Base-by-base conservation (phyloP, 1,140 invertebrate species). In the Pomacea maculata region DNA sequence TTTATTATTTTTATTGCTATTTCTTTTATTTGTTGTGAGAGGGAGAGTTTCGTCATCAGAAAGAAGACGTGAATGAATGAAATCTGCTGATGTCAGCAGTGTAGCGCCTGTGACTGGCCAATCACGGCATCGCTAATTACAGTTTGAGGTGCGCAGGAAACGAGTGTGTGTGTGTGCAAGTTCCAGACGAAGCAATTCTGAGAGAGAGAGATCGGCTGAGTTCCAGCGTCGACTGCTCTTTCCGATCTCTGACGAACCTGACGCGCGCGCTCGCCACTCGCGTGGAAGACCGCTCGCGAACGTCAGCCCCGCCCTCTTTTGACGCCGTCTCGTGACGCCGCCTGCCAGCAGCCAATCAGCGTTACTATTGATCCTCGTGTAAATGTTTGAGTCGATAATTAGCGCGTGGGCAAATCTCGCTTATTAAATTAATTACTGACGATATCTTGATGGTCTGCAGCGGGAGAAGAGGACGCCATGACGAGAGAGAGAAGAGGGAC, bases 341-440 rank as follows among this genome's bases (percentile, higher is more conserved):
- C 77, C 10, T 57, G 45, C 54, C 34, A 78, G 29, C 29, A 75
- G 70, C 77, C 79, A 81, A 83, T 80, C 75, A 78, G 19, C 76
- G 75, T 63, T 55, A 45, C 77, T 70, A 75, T 80, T 67, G 79
- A 73, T 75, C 72, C 79, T 73, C 63, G 21, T 10, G 75, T 29
- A 81, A 81, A 83, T 79, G 77, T 81, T 78, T 81, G 78, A 78
- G 73, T 29, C 64, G 71, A 82, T 77, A 82, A 77, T 78, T 82
- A 84, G 81, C 55, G 71, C 61, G 75, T 78, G 55, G 55, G 75
- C 79, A 83, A 78, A 80, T 83, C 75, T 80, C 71, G 19, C 54
- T 82, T 74, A 82, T 80, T 80, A 67, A 70, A 82, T 84, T 82
- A 75, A 80, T 80, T 80, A 80, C 77, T 29, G 79, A 54, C 77